A percentile compares a stretch with the other conserved stretches of the same genome.
These are phyloP conservation scores for Dermochelys coriacea DNA, from an alignment of 2,797 vertebrate genomes.

Conservation along the genomic window DNA sequence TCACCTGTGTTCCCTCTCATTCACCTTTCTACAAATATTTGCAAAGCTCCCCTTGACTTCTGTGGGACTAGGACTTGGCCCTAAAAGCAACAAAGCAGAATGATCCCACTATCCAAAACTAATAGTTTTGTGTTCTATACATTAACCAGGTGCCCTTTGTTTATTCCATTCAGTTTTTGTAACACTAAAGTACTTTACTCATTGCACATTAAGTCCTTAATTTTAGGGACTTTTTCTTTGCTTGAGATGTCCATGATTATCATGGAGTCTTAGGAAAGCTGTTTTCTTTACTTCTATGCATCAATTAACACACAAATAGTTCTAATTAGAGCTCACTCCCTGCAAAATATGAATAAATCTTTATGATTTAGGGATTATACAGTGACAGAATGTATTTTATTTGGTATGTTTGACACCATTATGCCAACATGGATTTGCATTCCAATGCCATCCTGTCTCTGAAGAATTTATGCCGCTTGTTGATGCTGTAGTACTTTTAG, in stretches of 20 bases:
- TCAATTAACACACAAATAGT: slow-evolving; percentile 53
- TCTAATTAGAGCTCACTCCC: slow-evolving; percentile 56
- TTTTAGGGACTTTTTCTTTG: not conserved
- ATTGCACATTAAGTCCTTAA: not conserved
- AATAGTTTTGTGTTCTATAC: not conserved
- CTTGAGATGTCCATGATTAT: slow-evolving; percentile 20
- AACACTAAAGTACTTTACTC: not conserved
- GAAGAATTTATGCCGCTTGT: not conserved
- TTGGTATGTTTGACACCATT: not conserved
- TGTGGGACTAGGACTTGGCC: not conserved
- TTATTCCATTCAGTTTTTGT: not conserved
- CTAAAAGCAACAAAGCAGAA: not conserved
- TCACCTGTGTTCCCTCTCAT: not conserved
- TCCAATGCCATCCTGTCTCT: not conserved
- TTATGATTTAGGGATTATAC: slow-evolving; percentile 41
- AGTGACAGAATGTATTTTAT: not conserved
- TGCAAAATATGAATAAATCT: slow-evolving; percentile 55
- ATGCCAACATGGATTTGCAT: not conserved
- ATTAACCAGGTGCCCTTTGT: not conserved
- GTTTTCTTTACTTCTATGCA: slow-evolving; percentile 30
- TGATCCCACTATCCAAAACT: not conserved
- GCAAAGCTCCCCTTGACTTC: not conserved
- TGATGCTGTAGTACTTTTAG: not conserved
- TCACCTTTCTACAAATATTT: not conserved
- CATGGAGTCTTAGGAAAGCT: not conserved